Percentiles rank a stretch among this genome's conserved stretches.
phyloP scores from a whole-genome alignment of 2,888 invertebrate species.

The Strigamia maritima region DNA sequence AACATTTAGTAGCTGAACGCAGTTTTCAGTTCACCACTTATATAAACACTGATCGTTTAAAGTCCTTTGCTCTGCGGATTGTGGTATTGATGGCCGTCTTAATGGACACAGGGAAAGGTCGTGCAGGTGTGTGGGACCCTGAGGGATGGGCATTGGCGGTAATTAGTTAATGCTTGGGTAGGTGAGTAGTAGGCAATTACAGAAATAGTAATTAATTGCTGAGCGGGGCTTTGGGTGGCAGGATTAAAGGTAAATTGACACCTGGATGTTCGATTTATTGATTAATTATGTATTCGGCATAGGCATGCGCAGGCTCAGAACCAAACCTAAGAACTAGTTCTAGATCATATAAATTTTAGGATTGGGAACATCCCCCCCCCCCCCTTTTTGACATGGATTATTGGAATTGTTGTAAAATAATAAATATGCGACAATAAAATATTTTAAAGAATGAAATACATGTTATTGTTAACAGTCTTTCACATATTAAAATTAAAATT shows the following conservation, averaged over 20 bases:
- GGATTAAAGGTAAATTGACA: background rate
- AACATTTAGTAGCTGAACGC: background rate
- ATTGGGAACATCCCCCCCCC: too few relatives aligned
- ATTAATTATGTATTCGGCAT: too few relatives aligned
- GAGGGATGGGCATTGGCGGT: background rate
- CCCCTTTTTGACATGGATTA: too few relatives aligned
- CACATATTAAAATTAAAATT: too few relatives aligned
- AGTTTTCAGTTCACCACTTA: background rate
- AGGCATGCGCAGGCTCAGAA: too few relatives aligned
- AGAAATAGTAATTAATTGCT: background rate
- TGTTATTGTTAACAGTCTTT: too few relatives aligned
- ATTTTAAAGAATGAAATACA: too few relatives aligned
- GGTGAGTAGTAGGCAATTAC: background rate
- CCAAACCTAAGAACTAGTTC: too few relatives aligned
- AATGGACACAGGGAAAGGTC: background rate
- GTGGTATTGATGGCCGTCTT: background rate
- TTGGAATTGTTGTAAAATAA: too few relatives aligned
- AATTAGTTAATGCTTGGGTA: background rate
- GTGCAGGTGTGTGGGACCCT: slow-evolving; percentile 6
- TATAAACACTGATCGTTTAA: background rate
- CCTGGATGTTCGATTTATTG: background rate
- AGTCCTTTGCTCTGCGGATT: background rate
- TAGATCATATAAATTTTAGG: too few relatives aligned
- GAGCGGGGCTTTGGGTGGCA: background rate
- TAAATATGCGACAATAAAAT: too few relatives aligned